These are phyloP conservation scores for Lipotes vexillifer DNA, from an alignment of 2,113 vertebrate genomes.

Conservation along the genomic window DNA sequence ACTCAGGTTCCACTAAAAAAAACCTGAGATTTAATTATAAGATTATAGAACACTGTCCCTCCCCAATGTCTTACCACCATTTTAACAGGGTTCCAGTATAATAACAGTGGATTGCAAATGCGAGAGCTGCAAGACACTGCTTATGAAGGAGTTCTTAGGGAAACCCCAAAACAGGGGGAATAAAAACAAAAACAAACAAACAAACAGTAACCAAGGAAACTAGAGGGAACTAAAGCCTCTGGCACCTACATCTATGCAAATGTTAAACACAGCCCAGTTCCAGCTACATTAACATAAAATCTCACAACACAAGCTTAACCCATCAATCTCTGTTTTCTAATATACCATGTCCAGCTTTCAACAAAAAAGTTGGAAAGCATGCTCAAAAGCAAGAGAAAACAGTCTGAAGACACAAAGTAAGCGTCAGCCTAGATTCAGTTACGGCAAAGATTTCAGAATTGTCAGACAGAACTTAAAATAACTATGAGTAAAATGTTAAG, in stretches of 20 bases:
- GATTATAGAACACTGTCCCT: neutral
- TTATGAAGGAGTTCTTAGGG: neutral
- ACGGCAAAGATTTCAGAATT: neutral
- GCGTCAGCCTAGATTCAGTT: neutral
- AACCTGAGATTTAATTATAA: neutral
- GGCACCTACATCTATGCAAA: neutral
- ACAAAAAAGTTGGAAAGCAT: conserved; percentile 9
- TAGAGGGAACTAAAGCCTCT: neutral
- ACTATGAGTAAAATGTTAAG: neutral
- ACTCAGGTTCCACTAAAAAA: neutral
- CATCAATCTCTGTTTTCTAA: neutral
- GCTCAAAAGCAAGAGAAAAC: neutral
- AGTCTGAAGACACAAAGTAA: neutral
- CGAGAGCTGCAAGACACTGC: neutral
- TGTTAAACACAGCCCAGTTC: neutral
- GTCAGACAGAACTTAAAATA: neutral
- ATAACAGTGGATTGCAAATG: neutral
- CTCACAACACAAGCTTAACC: neutral
- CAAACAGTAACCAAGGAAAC: neutral
- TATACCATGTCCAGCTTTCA: neutral
- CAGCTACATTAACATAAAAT: neutral
- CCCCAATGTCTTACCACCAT: neutral
- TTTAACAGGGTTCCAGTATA: neutral
- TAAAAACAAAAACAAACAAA: neutral
- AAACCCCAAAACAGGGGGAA: neutral